Base-by-base conservation (phyloP, 2,113 vertebrate genomes). In the Eulemur macaco region DNA sequence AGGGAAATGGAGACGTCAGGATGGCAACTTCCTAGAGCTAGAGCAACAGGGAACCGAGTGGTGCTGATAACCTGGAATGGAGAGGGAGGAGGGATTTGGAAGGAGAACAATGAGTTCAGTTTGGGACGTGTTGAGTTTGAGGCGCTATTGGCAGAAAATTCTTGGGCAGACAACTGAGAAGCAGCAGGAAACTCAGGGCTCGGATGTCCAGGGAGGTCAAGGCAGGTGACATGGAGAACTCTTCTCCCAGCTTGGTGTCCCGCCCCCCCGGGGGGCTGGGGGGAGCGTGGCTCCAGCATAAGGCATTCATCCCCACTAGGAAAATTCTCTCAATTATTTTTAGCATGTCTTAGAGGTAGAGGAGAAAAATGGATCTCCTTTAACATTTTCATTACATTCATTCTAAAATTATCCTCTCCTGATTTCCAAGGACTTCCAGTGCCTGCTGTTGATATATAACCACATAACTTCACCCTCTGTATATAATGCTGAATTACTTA, bases 361-460 rank as follows among this genome's bases (percentile, higher is more conserved):
- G 47, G 76, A 92, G 95, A 93, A 95, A 97, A 95, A 91, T 91
- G 93, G 96, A 95, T 96, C 73, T 76, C 86, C 93, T 69, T 89
- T 86, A 88, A 95, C 93, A 80, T 96, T 91, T 94, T 96, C 87
- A 91, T 97, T 96, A 95, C 34, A 0, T 95, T 98, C 96, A 96
- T 97, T 95, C 97, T 97, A 98, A 97, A 97, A 95, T 97, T 96
- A 96, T 94, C 91, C 97, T 74, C 87, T 94, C 93, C 89, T 87
- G 68, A 94, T 96, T 88, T 95, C 95, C 93, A 96, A 97, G 95
- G 97, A 85, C 95, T 97, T 91, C 73, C 74, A 95, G 96, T 82
- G 94, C 94, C 91, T 80, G 45, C 56, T 95, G 93, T 97, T 97
- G 97, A 96, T 97, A 92, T 77, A 95, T 95, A 66, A 74, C 91